These are phyloP conservation scores for Gymnosoma rotundatum DNA, from an alignment of 2,888 invertebrate species.

Conservation along the genomic window DNA sequence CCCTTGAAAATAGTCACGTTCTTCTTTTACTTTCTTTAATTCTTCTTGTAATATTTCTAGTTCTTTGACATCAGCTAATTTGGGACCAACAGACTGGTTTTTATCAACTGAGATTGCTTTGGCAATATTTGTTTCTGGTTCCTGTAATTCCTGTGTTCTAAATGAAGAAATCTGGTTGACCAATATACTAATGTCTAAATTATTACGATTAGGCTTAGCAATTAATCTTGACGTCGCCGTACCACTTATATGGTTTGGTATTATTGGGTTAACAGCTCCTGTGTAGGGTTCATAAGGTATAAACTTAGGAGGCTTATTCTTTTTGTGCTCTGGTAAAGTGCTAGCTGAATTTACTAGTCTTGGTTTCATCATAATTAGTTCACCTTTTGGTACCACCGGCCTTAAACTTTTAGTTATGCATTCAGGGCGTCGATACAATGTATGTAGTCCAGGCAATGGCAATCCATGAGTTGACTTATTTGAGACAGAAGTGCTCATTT, in stretches of 20 bases:
- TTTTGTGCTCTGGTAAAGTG: constrained; percentile 76
- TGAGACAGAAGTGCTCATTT: constrained; percentile 48
- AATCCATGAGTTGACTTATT: constrained; percentile 66
- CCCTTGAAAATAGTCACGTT: constrained; percentile 88
- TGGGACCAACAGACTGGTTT: constrained; percentile 68
- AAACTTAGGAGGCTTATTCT: constrained; percentile 88
- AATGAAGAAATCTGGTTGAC: constrained; percentile 88
- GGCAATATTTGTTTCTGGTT: constrained; percentile 80
- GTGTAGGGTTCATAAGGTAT: constrained; percentile 95
- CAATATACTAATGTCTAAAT: constrained; percentile 86
- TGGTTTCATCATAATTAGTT: constrained; percentile 85
- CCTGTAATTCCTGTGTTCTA: constrained; percentile 85
- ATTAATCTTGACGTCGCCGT: constrained; percentile 67
- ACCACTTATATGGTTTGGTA: constrained; percentile 81
- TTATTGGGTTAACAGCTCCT: constrained; percentile 91
- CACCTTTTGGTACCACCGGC: constrained; percentile 83
- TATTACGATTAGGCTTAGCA: constrained; percentile 82
- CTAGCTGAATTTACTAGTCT: constrained; percentile 82
- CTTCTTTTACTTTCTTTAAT: constrained; percentile 84
- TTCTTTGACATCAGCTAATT: constrained; percentile 54
- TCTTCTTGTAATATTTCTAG: constrained; percentile 73
- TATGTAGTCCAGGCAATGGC: constrained; percentile 77
- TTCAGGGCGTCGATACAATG: constrained; percentile 77
- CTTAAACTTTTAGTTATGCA: constrained; percentile 78
- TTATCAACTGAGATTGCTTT: constrained; percentile 75